Base-by-base conservation (phyloP, 2,113 vertebrate species). In the Corythornis vintsioides region DNA sequence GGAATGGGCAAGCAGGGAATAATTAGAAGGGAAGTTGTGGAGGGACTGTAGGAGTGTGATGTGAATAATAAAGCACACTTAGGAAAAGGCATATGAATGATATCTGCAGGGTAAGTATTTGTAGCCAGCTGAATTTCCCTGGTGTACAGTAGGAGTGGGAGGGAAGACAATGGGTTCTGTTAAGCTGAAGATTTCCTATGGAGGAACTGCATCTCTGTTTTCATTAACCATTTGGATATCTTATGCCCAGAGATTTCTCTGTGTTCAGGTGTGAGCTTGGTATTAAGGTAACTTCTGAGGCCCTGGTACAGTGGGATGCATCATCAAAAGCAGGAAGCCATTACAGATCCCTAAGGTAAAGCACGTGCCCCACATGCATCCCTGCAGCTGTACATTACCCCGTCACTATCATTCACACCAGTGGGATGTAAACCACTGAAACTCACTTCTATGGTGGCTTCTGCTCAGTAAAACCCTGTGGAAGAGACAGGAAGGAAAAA, bases 61-160 rank as follows among this genome's bases (percentile, higher is more conserved):
- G 82, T 83, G 92, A 93, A 92, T 94, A 92, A 94, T 94, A 94
- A 91, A 72, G 92, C 72, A 93, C 69, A 42, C 45, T 89, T 61
- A 91, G 67, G 60, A 86, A 93, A 93, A 93, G 42, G 79, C 76
- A 53, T 71, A 92, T 95, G 85, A 94, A 94, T 91, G 79, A 92
- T 96, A 95, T 89, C 95, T 96, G 91, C 93, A 89, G 91, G 85
- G 67, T 94, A 94, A 91, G 84, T 94, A 88, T 93, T 93, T 89
- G 90, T 88, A 93, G 89, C 82, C 96, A 95, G 82, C 72, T 81
- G 91, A 94, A 94, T 93, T 91, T 91, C 85, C 79, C 89, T 92
- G 29, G 76, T 75, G 79, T 92, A 93, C 53, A 86, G 47, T 71
- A 87, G 24, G 29, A 93, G 82, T 71, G 57, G 87, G 82, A 95